These are phyloP conservation scores for Pelodytes ibericus DNA, from an alignment of 2,797 vertebrate genomes.

Conservation along the genomic window DNA sequence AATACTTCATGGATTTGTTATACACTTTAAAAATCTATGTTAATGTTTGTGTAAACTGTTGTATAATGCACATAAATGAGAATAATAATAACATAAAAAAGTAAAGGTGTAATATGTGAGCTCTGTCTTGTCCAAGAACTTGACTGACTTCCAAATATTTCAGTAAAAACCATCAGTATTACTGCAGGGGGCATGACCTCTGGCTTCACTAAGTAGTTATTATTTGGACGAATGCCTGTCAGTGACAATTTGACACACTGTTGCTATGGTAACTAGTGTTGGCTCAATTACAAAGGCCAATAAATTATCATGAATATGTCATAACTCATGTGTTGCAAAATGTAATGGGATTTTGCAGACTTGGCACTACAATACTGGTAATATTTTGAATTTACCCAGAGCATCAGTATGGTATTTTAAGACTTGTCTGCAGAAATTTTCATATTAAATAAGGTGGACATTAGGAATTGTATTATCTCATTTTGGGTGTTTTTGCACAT, in stretches of 20 bases:
- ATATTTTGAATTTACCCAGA: too few species aligned
- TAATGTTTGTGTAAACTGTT: too few species aligned
- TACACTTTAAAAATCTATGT: too few species aligned
- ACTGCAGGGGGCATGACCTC: constrained; percentile 13
- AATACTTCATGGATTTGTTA: too few species aligned
- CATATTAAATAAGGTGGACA: too few species aligned
- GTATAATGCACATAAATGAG: too few species aligned
- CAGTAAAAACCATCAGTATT: constrained; percentile 11
- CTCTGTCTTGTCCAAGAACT: background rate
- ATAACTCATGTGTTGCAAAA: constrained; percentile 32
- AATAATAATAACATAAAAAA: background rate
- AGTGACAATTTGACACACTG: constrained; percentile 30
- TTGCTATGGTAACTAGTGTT: constrained; percentile 44
- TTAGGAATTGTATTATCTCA: too few species aligned
- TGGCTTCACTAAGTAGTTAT: constrained; percentile 21
- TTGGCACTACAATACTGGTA: too few species aligned
- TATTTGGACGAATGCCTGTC: constrained; percentile 40
- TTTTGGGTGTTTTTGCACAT: too few species aligned
- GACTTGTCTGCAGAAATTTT: too few species aligned
- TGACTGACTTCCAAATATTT: constrained; percentile 18
- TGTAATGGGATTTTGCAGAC: too few species aligned
- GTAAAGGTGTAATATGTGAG: background rate
- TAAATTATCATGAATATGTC: constrained; percentile 44
- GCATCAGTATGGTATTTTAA: too few species aligned
- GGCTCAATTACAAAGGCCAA: constrained; percentile 28